Base-by-base conservation (phyloP, 2,797 vertebrate genomes). In the Saxicola maurus region DNA sequence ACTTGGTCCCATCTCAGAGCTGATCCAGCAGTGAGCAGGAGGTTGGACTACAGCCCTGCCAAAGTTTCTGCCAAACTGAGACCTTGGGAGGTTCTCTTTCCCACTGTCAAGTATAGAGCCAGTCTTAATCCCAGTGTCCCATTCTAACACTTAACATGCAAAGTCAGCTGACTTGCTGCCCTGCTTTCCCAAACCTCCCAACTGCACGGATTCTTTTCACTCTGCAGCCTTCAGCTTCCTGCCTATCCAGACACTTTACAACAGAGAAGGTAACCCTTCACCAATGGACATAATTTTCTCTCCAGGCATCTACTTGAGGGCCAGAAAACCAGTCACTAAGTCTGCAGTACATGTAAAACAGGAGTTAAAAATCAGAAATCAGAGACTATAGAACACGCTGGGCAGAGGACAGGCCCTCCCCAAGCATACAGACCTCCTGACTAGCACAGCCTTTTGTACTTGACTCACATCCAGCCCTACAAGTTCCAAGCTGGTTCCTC, bases 91-190 rank as follows among this genome's bases (percentile, higher is more conserved):
- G 25, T 30, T 76, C 17, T 62, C 21, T 25, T 42, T 48, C 31
- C 30, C 38, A 13, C 23, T 12, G 14, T 11, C 42, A 42, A 0
- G 0, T 17, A 45, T 0, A 75, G 7, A 74, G 15, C 0, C 0
- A 61, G 7, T 42, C 48, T 64, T 55, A 71, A 60, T 25, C 14
- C 28, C 37, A 23, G 33, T 1, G 0, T 37, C 31, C 27, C 52
- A 45, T 8, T 61, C 45, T 23, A 62, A 59, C 8, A 55, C 24
- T 51, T 42, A 51, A 84, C 0, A 0, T 18, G 17, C 31, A 62
- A 66, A 46, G 13, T 59, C 37, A 40, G 28, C 43, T 56, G 18
- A n/a, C 30, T 56, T 27, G 31, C 21, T 61, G 30, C 43, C 38
- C 55, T 28, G 57, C 33, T 74, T 64, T 77, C 43, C 13, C 61